phyloP scores from a whole-genome alignment of 2,888 invertebrate species.

The Volucella inflata region DNA sequence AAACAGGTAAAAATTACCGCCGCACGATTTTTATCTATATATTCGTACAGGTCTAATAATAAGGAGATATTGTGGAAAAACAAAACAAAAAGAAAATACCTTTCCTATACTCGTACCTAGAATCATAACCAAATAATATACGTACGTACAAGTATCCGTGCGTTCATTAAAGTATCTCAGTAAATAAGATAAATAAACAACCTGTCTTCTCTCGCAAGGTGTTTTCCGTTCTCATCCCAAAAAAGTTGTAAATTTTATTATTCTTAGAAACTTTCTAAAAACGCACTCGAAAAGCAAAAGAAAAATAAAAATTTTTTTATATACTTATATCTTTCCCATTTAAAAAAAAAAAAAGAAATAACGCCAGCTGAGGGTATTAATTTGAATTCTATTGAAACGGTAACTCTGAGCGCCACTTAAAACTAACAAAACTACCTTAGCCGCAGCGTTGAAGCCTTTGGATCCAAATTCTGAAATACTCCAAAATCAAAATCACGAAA shows the following conservation, averaged over 20 bases:
- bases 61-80: too few species aligned
- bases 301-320: not conserved
- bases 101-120: not conserved
- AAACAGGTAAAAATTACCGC: too few species aligned
- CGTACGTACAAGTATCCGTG: not conserved
- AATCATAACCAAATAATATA: conserved; percentile 6
- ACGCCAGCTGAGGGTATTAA: conserved; percentile 15
- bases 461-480: not conserved
- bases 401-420: conserved; percentile 71
- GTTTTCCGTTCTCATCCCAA: conserved; percentile 11
- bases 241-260: conserved; percentile 48
- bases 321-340: conserved; percentile 35
- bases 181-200: conserved; percentile 44
- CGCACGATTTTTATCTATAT: too few species aligned
- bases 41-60: too few species aligned
- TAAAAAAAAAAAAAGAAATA: conserved; percentile 20
- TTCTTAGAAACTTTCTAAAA: conserved; percentile 49
- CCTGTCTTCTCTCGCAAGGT: conserved; percentile 31
- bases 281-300: not conserved
- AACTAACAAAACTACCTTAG: conserved; percentile 3
- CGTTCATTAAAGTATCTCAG: conserved; percentile 4
- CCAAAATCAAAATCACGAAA: not conserved
- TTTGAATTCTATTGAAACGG: conserved; percentile 55
- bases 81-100: too few species aligned
- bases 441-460: too few species aligned